These are phyloP conservation scores for Ochotona curzoniae DNA, from an alignment of 2,113 vertebrate species.

Conservation along the genomic window DNA sequence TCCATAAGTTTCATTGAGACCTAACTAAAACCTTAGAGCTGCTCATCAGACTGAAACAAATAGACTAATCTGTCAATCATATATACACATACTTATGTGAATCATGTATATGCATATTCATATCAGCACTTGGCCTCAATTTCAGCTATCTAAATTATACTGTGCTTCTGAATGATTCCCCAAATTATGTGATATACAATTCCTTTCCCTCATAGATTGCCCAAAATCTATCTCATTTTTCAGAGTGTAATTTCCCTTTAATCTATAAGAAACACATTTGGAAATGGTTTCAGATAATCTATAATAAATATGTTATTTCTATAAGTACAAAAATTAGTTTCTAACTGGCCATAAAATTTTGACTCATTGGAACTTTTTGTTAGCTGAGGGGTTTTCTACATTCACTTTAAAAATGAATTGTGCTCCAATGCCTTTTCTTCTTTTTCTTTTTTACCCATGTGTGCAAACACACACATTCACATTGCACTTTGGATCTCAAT, in stretches of 20 bases:
- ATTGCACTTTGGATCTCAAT: not conserved
- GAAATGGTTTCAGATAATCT: conserved; percentile 23
- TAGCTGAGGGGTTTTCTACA: conserved; percentile 10
- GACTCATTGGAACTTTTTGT: not conserved
- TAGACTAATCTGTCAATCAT: not conserved
- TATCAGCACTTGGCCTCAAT: not conserved
- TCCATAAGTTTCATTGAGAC: not conserved
- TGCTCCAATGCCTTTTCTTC: not conserved
- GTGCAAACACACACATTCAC: not conserved
- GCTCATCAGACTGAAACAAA: not conserved
- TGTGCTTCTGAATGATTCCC: not conserved
- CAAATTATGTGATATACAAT: not conserved
- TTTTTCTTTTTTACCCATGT: not conserved
- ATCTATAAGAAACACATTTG: not conserved
- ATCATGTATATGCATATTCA: not conserved
- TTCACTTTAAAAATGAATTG: conserved; percentile 50
- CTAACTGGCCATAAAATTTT: not conserved
- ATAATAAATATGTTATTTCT: not conserved
- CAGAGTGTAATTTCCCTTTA: not conserved
- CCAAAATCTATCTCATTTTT: not conserved
- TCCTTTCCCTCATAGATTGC: not conserved
- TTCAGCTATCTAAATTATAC: not conserved
- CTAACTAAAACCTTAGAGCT: not conserved
- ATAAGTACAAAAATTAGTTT: conserved; percentile 13
- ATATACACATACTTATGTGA: not conserved